A percentile compares a stretch with the other conserved stretches of the same genome.
These are phyloP conservation scores for Toxotes chatareus DNA, from an alignment of 2,113 vertebrate genomes.

Conservation along the genomic window DNA sequence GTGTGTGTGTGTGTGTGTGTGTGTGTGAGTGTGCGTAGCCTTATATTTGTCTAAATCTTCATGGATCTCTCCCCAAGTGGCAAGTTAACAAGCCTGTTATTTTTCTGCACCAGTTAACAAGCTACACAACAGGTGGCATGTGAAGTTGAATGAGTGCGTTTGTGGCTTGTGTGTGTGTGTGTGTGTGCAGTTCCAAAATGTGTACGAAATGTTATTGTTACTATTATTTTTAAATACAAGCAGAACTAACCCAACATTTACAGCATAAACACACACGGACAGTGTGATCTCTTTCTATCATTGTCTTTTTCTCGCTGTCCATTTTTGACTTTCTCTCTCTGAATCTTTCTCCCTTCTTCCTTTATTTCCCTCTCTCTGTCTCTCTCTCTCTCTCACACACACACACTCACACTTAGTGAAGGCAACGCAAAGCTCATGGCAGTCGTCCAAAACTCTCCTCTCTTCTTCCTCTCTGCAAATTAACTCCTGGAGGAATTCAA, in stretches of 20 bases:
- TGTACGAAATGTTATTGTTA: not conserved
- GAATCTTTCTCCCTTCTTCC: not conserved
- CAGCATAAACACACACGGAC: constrained; percentile 7
- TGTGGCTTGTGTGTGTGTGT: not conserved
- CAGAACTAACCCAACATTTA: not conserved
- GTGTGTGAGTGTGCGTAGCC: no score
- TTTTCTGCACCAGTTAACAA: constrained; percentile 57
- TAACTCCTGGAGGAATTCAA: constrained; percentile 48
- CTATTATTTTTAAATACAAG: constrained; percentile 4
- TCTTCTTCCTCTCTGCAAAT: constrained; percentile 50
- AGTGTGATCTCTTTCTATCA: not conserved
- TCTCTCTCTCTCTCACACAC: no score
- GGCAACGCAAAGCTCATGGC: constrained; percentile 32
- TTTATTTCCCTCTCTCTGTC: not conserved
- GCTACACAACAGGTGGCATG: constrained; percentile 59
- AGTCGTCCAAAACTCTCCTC: constrained; percentile 27
- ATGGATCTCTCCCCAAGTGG: constrained; percentile 64
- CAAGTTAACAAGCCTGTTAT: constrained; percentile 71
- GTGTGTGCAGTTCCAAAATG: not conserved
- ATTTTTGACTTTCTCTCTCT: not conserved
- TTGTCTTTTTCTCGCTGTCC: not conserved
- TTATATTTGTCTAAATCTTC: constrained; percentile 58
- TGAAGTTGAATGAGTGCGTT: not conserved
- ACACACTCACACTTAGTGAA: constrained; percentile 19
- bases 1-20: constrained; percentile 34